Base-by-base conservation (phyloP, 2,888 invertebrate genomes). In the Xestia c-nigrum region DNA sequence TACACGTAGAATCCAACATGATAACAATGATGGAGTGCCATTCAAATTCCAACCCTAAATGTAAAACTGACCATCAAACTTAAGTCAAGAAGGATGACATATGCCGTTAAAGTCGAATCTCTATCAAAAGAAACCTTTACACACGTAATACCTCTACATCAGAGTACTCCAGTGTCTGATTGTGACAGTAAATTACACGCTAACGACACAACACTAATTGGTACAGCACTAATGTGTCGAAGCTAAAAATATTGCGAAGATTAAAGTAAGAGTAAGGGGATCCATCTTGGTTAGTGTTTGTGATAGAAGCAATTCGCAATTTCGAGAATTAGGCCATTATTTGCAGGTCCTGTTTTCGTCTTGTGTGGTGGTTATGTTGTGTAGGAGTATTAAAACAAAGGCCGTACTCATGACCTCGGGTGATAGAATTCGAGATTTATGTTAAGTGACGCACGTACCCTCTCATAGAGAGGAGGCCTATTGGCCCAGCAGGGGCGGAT, bases 111-210 rank as follows among this genome's bases (percentile, higher is more conserved):
- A 57, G 19, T 38, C 14, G 6, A 69, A 72, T 82, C 14, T 63
- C 72, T 7, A 50, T 78, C 57, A 63, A 69, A 71, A 63, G n/a
- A 69, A 57, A 52, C 19, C 40, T 57, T 52, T 46, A 19, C 73
- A 89, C 76, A 92, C 89, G 90, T 90, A 93, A 91, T 90, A 80
- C 47, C 24, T 57, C 65, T 67, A 72, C 81, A 72, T 83, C 83
- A 74, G 72, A 78, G 83, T 83, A 86, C 89, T 88, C 78, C 85
- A 85, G 86, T 88, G 89, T 92, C 93, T 94, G 94, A 94, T 92
- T 92, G 94, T 94, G 94, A 93, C 94, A 94, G 92, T 95, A 94
- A 94, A 95, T 95, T 94, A 95, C 95, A 92, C 87, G 93, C 91
- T 93, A 94, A 95, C 95, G 93, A 92, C 92, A 86, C 88, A 86